Conservation (phyloP, 2,888 invertebrate genomes). For the Unio delphinus region DNA sequence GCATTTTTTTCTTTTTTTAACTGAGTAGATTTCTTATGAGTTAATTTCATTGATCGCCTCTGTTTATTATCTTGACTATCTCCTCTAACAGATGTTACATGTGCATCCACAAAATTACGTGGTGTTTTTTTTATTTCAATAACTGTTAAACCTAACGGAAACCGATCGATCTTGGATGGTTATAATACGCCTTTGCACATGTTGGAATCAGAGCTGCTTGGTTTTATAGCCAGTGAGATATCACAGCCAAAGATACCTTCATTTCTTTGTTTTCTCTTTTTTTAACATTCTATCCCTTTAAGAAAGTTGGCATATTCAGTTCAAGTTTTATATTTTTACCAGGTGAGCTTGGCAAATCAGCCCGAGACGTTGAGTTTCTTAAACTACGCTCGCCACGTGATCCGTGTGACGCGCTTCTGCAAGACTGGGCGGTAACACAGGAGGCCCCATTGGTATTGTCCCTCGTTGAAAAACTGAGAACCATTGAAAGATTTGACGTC, state of each 20-base stretch:
- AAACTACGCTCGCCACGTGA: slow-evolving; percentile 26
- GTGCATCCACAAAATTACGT: no score
- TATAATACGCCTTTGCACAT: no score
- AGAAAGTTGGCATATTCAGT: neutral
- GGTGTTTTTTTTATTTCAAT: no score
- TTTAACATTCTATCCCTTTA: neutral
- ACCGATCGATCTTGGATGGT: no score
- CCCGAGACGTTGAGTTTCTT: slow-evolving; percentile 24
- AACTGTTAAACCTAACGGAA: no score
- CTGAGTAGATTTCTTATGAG: no score
- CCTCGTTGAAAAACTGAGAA: slow-evolving; percentile 18
- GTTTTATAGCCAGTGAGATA: no score
- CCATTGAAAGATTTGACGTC: slow-evolving; percentile 32
- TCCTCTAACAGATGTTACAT: no score
- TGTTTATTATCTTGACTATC: no score
- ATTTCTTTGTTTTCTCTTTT: neutral
- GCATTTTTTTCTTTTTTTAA: no score
- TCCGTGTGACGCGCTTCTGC: slow-evolving; percentile 36
- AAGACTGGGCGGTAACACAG: slow-evolving; percentile 27
- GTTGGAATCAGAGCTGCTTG: no score
- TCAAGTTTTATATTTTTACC: slow-evolving; percentile 1
- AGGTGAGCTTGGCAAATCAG: slow-evolving; percentile 30
- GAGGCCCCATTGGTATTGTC: slow-evolving; percentile 19
- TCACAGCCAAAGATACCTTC: neutral
- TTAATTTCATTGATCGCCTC: no score